Conservation (phyloP, 2,888 invertebrate species). For the Morpho deidamia region DNA sequence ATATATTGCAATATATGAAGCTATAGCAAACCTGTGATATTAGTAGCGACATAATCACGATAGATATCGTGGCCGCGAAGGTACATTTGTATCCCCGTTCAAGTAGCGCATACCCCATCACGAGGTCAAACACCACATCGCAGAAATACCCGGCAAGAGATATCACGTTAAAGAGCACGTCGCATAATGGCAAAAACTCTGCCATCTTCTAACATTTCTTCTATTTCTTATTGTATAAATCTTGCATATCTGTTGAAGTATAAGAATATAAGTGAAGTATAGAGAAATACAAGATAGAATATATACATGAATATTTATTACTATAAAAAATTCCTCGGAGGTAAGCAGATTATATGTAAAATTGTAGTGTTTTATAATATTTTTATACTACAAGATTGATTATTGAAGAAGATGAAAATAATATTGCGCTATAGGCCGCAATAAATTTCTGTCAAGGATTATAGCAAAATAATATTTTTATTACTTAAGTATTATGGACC, state of each 20-base stretch:
- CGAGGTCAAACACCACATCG: slow-evolving; percentile 92
- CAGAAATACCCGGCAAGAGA: slow-evolving; percentile 94
- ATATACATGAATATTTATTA: too few relatives aligned
- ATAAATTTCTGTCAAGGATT: too few relatives aligned
- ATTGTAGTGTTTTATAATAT: too few relatives aligned
- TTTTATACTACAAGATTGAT: too few relatives aligned
- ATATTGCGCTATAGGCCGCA: too few relatives aligned
- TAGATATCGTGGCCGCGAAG: slow-evolving; percentile 83
- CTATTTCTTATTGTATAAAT: slow-evolving; percentile 23
- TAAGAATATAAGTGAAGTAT: not conserved
- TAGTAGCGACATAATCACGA: slow-evolving; percentile 85
- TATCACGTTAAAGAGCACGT: slow-evolving; percentile 93
- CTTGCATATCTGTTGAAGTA: slow-evolving; percentile 20
- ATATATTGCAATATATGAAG: not conserved
- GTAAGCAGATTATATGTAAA: too few relatives aligned
- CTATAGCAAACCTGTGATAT: slow-evolving; percentile 81
- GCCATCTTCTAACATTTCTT: slow-evolving; percentile 77
- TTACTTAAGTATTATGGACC: too few relatives aligned
- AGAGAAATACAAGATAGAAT: too few relatives aligned
- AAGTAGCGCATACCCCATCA: slow-evolving; percentile 90
- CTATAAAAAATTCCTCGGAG: too few relatives aligned
- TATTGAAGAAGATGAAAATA: too few relatives aligned
- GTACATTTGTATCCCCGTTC: slow-evolving; percentile 81
- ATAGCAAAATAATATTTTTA: too few relatives aligned
- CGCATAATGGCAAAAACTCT: slow-evolving; percentile 94